Conservation (phyloP, 2,113 vertebrate genomes). For the Pedionomus torquatus region DNA sequence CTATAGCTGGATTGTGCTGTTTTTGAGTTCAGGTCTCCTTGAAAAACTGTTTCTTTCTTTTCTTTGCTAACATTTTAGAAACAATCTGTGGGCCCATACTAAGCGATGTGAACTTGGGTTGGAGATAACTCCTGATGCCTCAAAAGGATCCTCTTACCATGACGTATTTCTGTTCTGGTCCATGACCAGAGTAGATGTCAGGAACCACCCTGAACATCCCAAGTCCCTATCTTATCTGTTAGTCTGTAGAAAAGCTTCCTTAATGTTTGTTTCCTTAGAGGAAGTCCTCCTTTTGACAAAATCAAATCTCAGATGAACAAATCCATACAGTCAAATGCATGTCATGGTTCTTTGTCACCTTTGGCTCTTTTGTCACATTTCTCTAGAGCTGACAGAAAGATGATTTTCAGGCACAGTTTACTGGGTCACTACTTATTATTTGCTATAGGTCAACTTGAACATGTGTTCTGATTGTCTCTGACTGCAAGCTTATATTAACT, state of each 20-base stretch:
- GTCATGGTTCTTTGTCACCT: not conserved
- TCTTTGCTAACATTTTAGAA: not conserved
- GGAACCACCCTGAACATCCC: not conserved
- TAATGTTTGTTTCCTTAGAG: not conserved
- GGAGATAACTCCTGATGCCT: not conserved
- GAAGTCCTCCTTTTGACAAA: not conserved
- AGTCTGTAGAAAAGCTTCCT: not conserved
- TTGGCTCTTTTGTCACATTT: not conserved
- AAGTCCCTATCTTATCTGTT: not conserved
- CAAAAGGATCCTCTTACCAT: not conserved
- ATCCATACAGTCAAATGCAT: not conserved
- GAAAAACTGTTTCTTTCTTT: not conserved
- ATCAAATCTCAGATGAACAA: not conserved
- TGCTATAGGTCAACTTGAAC: not conserved
- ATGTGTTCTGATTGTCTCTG: not conserved
- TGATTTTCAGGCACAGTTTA: not conserved
- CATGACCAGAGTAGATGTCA: not conserved
- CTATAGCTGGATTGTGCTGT: not conserved
- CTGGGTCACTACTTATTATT: not conserved
- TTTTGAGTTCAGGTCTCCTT: not conserved
- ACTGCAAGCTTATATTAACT: not conserved
- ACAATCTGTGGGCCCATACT: not conserved
- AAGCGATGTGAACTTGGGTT: not conserved
- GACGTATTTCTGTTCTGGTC: not conserved
- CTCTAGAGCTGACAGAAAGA: not conserved